These are phyloP conservation scores for Pristionchus exspectatus DNA, from an alignment of 2,888 invertebrate genomes.

Conservation along the genomic window DNA sequence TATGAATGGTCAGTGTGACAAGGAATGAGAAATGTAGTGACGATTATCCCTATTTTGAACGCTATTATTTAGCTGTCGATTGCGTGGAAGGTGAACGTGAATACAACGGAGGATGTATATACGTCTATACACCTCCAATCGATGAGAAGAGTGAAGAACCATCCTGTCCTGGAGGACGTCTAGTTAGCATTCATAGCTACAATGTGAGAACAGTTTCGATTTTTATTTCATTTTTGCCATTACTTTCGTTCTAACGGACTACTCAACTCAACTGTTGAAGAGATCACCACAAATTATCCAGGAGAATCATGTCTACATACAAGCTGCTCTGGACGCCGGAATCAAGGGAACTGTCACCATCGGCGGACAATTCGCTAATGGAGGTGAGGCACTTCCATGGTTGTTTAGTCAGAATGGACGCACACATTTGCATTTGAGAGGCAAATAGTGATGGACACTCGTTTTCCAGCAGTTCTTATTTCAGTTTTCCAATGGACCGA, in stretches of 20 bases:
- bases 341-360: neutral
- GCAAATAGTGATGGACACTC: no score
- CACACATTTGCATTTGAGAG: no score
- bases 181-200: neutral
- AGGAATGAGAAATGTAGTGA: no score
- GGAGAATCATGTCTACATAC: neutral
- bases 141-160: neutral
- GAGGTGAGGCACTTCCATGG: neutral
- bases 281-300: neutral
- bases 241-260: no score
- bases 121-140: neutral
- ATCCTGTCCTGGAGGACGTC: neutral
- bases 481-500: neutral
- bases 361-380: neutral
- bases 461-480: no score
- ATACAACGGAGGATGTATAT: neutral
- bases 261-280: neutral
- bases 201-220: no score
- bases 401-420: no score
- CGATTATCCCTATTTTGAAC: neutral
- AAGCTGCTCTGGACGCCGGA: neutral
- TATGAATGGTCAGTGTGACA: no score
- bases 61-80: neutral
- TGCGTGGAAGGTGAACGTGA: neutral
- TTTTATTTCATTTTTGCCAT: no score